A percentile compares a stretch with the other conserved stretches of the same genome.
Conservation (phyloP, 2,797 vertebrate genomes). For the Cirrhinus molitorella region DNA sequence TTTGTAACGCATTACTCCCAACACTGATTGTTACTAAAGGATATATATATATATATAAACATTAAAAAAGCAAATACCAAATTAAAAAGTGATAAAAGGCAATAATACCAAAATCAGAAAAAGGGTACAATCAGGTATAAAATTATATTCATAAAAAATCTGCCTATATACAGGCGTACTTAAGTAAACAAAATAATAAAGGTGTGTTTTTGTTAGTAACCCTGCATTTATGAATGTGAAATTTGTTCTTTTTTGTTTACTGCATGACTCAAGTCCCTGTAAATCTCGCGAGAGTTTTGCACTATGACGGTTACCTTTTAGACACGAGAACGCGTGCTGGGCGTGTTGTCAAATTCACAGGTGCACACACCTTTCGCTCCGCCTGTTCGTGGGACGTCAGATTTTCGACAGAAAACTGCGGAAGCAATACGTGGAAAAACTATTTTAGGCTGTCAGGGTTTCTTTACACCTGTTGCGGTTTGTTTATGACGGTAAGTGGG, state of each 20-base stretch:
- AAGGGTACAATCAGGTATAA: too few species aligned
- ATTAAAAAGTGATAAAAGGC: too few species aligned
- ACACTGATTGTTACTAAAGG: too few species aligned
- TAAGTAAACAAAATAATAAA: neutral
- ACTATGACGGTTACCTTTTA: neutral
- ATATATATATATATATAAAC: too few species aligned
- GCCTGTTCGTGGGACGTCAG: constrained; percentile 26
- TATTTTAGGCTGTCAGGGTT: neutral
- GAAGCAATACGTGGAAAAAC: constrained; percentile 32
- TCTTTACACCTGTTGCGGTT: neutral
- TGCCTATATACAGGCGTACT: neutral
- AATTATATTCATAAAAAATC: too few species aligned
- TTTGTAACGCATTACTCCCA: too few species aligned
- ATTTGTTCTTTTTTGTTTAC: neutral
- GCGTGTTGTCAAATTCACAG: neutral
- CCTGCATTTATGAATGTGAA: too few species aligned
- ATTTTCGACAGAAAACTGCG: constrained; percentile 17
- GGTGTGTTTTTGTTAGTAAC: neutral
- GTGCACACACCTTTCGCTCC: neutral
- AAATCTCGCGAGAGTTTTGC: neutral
- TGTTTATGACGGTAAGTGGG: constrained; percentile 34
- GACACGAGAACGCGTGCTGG: neutral
- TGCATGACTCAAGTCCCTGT: neutral
- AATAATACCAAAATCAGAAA: too few species aligned
- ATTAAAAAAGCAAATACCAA: too few species aligned